phyloP scores from a whole-genome alignment of 2,113 vertebrate species.

The Antigone vipio region DNA sequence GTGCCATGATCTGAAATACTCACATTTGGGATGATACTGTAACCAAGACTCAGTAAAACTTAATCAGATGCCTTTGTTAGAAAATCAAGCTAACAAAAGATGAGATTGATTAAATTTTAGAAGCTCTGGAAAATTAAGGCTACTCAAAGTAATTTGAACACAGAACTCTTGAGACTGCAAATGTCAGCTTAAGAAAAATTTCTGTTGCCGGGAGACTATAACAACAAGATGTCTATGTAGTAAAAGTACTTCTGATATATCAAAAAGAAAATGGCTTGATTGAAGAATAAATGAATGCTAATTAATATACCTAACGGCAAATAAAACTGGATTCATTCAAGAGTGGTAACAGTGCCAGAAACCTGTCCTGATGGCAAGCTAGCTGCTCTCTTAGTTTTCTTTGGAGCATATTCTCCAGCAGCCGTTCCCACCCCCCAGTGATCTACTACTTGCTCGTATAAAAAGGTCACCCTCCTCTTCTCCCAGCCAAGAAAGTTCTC shows the following conservation, averaged over 20 bases:
- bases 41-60: constrained; percentile 22
- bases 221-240: background rate
- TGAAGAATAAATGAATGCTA: background rate
- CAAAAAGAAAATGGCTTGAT: background rate
- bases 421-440: background rate
- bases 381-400: background rate
- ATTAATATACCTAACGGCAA: background rate
- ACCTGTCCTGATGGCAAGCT: background rate
- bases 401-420: background rate
- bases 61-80: constrained; percentile 33
- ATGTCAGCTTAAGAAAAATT: constrained; percentile 13
- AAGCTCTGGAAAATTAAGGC: constrained; percentile 30
- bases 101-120: constrained; percentile 47
- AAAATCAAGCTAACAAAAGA: constrained; percentile 41
- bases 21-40: background rate
- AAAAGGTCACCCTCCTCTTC: background rate
- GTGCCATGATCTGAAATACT: background rate
- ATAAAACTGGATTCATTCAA: background rate
- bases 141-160: constrained; percentile 47
- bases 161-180: background rate
- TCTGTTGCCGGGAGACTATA: constrained; percentile 25
- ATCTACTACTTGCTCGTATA: background rate
- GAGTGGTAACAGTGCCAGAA: background rate
- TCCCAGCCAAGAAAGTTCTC: background rate
- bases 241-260: background rate